phyloP scores from a whole-genome alignment of 2,797 vertebrate species.

The Urosaurus nigricauda region DNA sequence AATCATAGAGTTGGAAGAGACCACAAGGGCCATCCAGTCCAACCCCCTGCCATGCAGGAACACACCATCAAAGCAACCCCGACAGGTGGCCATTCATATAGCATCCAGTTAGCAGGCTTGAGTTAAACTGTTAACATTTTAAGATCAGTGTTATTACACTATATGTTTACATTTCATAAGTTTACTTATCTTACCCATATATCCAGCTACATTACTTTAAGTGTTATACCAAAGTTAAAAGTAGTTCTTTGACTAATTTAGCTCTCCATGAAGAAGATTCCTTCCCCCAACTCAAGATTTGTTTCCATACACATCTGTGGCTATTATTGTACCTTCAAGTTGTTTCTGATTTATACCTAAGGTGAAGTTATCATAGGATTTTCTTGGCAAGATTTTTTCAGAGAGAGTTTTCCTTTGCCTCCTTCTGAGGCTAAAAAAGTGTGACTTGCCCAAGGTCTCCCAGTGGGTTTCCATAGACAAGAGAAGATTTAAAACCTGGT shows the following conservation, averaged over 20 bases:
- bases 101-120: conserved; percentile 27
- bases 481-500: too few species aligned
- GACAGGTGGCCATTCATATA: too few species aligned
- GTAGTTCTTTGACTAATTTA: neutral
- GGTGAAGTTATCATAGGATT: too few species aligned
- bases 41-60: too few species aligned
- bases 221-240: conserved; percentile 1
- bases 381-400: too few species aligned
- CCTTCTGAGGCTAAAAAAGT: too few species aligned
- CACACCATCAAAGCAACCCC: conserved; percentile 59
- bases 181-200: conserved; percentile 15
- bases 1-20: too few species aligned
- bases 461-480: too few species aligned
- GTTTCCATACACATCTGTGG: neutral
- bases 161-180: conserved; percentile 35
- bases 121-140: conserved; percentile 34
- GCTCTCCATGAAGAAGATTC: rapidly evolving
- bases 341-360: too few species aligned
- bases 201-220: conserved; percentile 27
- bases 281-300: neutral
- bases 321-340: neutral
- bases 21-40: too few species aligned
- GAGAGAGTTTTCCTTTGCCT: too few species aligned
- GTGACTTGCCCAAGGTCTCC: too few species aligned
- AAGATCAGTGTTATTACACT: neutral